Conservation (phyloP, 1,140 invertebrate genomes). For the Zophobas atratus region DNA sequence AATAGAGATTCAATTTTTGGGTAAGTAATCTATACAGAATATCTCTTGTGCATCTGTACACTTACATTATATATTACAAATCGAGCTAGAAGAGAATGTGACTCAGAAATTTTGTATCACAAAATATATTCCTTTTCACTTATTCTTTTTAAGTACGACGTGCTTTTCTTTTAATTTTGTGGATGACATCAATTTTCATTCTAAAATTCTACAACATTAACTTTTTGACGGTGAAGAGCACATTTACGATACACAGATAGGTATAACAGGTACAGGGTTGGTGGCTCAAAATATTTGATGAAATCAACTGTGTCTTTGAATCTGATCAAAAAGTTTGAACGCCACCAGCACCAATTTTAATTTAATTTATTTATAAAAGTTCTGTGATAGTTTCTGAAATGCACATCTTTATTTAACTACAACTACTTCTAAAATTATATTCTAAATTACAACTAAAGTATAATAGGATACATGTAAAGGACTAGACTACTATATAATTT, state of each 20-base stretch:
- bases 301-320: too few species aligned
- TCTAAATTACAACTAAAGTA: constrained; percentile 24
- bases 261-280: not conserved
- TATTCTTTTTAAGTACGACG: constrained; percentile 2
- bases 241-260: not conserved
- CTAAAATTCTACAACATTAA: not conserved
- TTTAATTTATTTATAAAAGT: constrained; percentile 1
- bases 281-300: not conserved
- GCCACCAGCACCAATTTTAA: not conserved
- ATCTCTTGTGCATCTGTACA: constrained; percentile 18
- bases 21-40: constrained; percentile 13
- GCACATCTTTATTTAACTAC: constrained; percentile 16
- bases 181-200: not conserved
- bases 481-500: constrained; percentile 51
- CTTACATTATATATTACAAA: constrained; percentile 29
- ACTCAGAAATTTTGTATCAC: constrained; percentile 31
- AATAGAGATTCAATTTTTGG: constrained; percentile 10
- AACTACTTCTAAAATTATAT: constrained; percentile 24
- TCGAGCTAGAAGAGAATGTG: constrained; percentile 28
- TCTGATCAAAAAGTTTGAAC: too few species aligned
- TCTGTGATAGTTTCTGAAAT: constrained; percentile 37
- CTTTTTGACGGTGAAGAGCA: constrained; percentile 3
- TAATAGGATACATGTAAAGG: constrained; percentile 48
- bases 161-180: constrained; percentile 6
- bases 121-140: constrained; percentile 28